Base-by-base conservation (phyloP, 1,140 invertebrate genomes). In the Babylonia areolata region DNA sequence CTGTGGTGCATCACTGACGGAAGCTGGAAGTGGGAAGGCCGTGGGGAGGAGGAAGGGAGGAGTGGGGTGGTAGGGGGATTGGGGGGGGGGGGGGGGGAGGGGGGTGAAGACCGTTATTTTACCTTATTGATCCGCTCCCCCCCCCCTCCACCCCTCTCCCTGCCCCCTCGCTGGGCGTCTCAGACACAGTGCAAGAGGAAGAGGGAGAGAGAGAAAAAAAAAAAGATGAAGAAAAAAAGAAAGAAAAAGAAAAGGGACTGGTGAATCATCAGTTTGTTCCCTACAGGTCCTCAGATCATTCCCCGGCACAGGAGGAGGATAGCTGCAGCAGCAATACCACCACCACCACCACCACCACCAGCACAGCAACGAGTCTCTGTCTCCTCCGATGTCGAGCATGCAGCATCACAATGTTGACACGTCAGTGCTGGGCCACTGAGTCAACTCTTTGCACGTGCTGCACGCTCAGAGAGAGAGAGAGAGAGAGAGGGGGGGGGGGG, bases 201-300 rank as follows among this genome's bases (percentile, higher is more conserved):
- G 58, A 64, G 3, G 28, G 28, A 20, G 28, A 23, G 58, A 20
- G 23, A 64, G 9, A 12, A 12, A 28, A 23, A 64, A 23, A 23
- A 64, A 64, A 64, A 64, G 9, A 12, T 64, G 20, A 23, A 64
- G 3, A 23, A 64, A 64, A 64, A 28, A 64, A 28, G 23, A 28
- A 64, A 64, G 23, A 64, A 64, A 64, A 64, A 64, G 23, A 64
- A 64, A 64, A 64, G 23, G 23, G 58, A 64, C 58, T 64, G 58
- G 58, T 64, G 58, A 64, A 64, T 64, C 58, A 64, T 64, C 58
- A 64, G 58, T 64, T 64, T 64, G 58, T 6, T 64, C 58, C 58
- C 58, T 64, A 64, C 58, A 64, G 58, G 58, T 64, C 23, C 23
- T 20, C 46, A 11, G 9, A 6, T 51, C 58, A 17, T 28, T 28